Evolutionary conservation across 2,113 vertebrate genomes (phyloP), one percentile per base, ranked within the genome.

Genomic region (Percina caprodes): DNA sequence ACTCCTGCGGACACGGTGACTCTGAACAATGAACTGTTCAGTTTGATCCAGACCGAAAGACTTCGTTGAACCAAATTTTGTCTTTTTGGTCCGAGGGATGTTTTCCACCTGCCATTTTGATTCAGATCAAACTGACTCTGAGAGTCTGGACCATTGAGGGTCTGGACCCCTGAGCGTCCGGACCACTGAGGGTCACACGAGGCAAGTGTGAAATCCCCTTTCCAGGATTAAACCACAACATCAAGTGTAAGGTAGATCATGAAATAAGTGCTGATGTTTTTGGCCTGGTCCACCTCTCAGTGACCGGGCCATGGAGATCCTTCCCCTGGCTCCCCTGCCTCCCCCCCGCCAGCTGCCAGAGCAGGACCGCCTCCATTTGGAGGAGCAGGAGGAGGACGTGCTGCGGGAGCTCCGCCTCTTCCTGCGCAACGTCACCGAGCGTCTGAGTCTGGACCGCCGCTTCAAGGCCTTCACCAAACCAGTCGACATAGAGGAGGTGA

Each of bases 391-490:
- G 79, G 96, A 98, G 91, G 95, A 96, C n/a, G 95, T 94, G 0
- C 82, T 97, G 69, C 92, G 96, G 68, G 95, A 97, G 69, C 93
- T 97, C 58, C 91, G 97, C 66, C 95, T 97, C 92, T 97, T 97
- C 91, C 90, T 98, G 65, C 94, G 97, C 48, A 94, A 95, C 6
- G 90, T 97, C 75, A 96, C 95, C 1, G 96, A 97, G 30, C 94
- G 95, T 6, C 95, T 98, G 69, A 88, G 88, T 2, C 79, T 90
- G 86, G 97, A 98, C 88, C 96, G 91, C 26, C 95, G 96, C 79
- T 98, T 98, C 93, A 95, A 92, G 90, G 92, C 91, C 59, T 98
- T 98, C 90, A 94, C 92, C 76, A 97, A 96, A 80, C 96, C 96
- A 15, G 96, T 98, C 26, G 95, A 97, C 85, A 91, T 86, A 1